phyloP scores from a whole-genome alignment of 2,113 vertebrate species.

The Oceanodroma tethys region DNA sequence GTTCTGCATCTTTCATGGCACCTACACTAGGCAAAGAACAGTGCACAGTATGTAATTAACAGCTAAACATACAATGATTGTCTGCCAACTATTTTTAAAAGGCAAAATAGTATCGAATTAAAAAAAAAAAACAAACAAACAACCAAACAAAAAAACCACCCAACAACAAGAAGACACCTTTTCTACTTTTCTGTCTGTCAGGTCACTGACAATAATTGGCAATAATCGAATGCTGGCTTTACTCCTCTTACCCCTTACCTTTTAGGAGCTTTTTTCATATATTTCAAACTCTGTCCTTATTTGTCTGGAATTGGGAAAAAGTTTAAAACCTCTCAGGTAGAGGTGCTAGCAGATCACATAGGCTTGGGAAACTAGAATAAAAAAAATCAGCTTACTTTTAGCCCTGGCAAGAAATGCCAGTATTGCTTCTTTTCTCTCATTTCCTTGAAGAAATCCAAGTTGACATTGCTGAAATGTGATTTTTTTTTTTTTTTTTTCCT shows the following conservation, averaged over 20 bases:
- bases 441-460: background rate
- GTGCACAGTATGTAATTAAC: background rate
- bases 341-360: background rate
- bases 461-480: background rate
- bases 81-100: background rate
- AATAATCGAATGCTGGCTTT: background rate
- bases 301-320: background rate
- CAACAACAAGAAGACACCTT: background rate
- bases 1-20: background rate
- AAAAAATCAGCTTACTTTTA: background rate
- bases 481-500: background rate
- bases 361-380: background rate
- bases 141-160: background rate
- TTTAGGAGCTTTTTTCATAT: background rate
- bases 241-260: background rate
- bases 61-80: background rate
- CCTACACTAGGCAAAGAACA: background rate
- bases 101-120: background rate
- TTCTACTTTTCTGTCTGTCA: background rate
- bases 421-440: background rate
- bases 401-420: background rate
- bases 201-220: no score
- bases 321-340: background rate
- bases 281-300: background rate
- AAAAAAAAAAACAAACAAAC: background rate